phyloP scores from a whole-genome alignment of 1,140 invertebrate genomes.

The Drusus annulatus region DNA sequence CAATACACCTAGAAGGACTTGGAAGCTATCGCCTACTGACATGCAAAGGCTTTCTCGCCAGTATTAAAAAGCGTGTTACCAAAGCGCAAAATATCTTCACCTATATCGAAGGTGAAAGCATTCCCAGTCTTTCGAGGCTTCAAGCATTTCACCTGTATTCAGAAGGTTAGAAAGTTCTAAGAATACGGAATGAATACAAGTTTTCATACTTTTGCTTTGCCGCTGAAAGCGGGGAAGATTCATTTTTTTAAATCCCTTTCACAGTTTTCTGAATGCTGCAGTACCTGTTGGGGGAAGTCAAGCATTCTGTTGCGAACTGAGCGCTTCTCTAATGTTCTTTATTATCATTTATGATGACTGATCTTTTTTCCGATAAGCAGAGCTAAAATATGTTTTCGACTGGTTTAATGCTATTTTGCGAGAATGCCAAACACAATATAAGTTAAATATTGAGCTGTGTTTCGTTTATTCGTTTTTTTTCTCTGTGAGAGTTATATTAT shows the following conservation, averaged over 20 bases:
- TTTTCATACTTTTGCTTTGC: neutral
- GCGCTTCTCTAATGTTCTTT: neutral
- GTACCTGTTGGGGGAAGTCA: conserved; percentile 4
- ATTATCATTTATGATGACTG: too few relatives aligned
- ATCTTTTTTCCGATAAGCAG: too few relatives aligned
- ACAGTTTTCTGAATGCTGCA: neutral
- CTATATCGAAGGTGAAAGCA: conserved; percentile 18
- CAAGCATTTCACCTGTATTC: conserved; percentile 20
- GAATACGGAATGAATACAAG: conserved; percentile 13
- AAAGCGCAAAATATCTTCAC: neutral
- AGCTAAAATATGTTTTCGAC: too few relatives aligned
- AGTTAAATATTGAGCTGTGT: too few relatives aligned
- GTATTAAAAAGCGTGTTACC: conserved; percentile 16
- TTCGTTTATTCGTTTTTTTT: too few relatives aligned
- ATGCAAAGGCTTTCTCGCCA: conserved; percentile 43
- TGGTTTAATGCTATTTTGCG: too few relatives aligned
- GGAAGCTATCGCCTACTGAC: conserved; percentile 38
- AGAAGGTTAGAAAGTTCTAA: conserved; percentile 8
- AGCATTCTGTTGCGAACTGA: neutral
- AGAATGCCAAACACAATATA: too few relatives aligned
- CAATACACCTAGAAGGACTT: conserved; percentile 12
- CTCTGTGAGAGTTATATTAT: too few relatives aligned
- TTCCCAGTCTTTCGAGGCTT: neutral
- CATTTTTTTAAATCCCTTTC: conserved; percentile 17
- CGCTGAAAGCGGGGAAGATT: neutral